Conservation (phyloP, 2,888 invertebrate genomes). For the Sepiola atlantica region DNA sequence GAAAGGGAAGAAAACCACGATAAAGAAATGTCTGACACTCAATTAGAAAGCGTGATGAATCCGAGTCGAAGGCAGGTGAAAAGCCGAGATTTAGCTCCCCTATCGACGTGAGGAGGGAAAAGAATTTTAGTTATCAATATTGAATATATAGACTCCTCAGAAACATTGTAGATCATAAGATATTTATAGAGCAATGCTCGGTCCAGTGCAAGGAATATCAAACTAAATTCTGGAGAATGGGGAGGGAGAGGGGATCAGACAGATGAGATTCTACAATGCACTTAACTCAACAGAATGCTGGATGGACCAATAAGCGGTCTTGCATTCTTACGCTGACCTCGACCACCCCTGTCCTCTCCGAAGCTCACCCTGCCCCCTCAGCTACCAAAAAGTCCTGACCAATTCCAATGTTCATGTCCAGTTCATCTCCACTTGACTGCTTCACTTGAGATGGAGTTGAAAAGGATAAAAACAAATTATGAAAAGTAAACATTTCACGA, state of each 20-base stretch:
- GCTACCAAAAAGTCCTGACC: background rate
- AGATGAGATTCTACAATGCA: background rate
- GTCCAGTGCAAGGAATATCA: constrained; percentile 9
- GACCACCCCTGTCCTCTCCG: background rate
- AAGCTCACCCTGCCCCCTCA: background rate
- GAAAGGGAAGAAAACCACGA: constrained; percentile 1
- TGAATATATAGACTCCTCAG: constrained; percentile 12
- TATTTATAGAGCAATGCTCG: constrained; percentile 6
- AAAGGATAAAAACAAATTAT: background rate
- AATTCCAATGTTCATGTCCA: background rate
- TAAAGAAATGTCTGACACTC: background rate
- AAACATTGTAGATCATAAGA: constrained; percentile 12
- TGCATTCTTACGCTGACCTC: background rate
- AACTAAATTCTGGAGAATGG: background rate
- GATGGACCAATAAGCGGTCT: background rate
- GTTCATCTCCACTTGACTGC: constrained; percentile 15
- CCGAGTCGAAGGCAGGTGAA: constrained; percentile 32
- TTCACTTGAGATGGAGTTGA: constrained; percentile 32
- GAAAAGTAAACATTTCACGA: background rate
- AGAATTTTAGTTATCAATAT: constrained; percentile 32
- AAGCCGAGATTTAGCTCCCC: background rate
- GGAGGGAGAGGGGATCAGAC: background rate
- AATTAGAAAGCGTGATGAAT: background rate
- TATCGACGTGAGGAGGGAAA: background rate
- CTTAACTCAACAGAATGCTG: constrained; percentile 21